Percentiles rank a stretch among this genome's conserved stretches.
phyloP scores from a whole-genome alignment of 37 sponge, comb jelly and placozoan genomes.

The Dysidea cf. avara region DNA sequence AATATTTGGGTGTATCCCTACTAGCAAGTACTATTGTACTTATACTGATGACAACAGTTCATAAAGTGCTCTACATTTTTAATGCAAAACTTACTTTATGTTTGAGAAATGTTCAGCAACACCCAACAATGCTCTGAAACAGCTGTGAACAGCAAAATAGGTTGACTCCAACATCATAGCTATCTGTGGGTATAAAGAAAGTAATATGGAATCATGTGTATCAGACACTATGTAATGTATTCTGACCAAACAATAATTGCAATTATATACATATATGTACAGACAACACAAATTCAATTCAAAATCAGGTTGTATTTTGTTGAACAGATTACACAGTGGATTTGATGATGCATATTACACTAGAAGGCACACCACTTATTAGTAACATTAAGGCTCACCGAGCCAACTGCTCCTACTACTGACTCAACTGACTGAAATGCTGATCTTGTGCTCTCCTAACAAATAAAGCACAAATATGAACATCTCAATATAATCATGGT shows the following conservation, averaged over 20 bases:
- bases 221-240: neutral
- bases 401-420: constrained; percentile 72
- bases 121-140: constrained; percentile 67
- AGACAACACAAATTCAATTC: no score
- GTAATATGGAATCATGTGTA: neutral
- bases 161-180: constrained; percentile 76
- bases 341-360: no score
- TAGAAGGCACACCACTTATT: no score
- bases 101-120: constrained; percentile 63
- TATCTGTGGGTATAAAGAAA: no score
- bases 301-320: no score
- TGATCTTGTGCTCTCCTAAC: constrained; percentile 58
- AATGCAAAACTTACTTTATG: constrained; percentile 24
- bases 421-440: constrained; percentile 79
- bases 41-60: no score
- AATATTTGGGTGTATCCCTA: no score
- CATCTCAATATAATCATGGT: neutral
- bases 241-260: neutral
- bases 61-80: no score
- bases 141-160: constrained; percentile 76
- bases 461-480: neutral
- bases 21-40: no score
- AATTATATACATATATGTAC: neutral
- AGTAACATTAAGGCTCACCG: no score
- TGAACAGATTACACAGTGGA: no score